Evolutionary conservation across 2,888 invertebrate species (phyloP).

Genomic region (Standfussiana lucernea): DNA sequence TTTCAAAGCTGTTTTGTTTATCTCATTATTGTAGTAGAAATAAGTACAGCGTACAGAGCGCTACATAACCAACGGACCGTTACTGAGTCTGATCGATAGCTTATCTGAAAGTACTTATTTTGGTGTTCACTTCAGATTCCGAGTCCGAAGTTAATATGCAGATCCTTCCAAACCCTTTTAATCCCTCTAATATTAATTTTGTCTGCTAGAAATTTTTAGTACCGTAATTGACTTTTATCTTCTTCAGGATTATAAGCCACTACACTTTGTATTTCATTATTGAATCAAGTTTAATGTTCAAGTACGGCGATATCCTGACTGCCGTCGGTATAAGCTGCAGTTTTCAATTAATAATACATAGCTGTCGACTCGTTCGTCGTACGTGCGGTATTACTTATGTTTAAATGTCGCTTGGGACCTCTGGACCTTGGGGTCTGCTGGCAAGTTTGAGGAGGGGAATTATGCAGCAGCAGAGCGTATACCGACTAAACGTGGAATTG

Average conservation of each 20-base stretch:
- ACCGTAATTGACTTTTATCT: not conserved
- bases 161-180: not conserved
- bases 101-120: not conserved
- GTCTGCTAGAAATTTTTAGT: not conserved
- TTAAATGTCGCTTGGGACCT: slow-evolving; percentile 49
- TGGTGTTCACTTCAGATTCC: not conserved
- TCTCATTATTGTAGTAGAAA: not conserved
- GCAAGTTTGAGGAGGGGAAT: slow-evolving; percentile 21
- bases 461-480: slow-evolving; percentile 23
- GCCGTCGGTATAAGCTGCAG: slow-evolving; percentile 18
- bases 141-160: not conserved
- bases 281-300: slow-evolving; percentile 29
- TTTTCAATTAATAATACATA: slow-evolving; percentile 50
- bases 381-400: slow-evolving; percentile 31
- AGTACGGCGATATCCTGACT: slow-evolving; percentile 23
- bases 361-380: slow-evolving; percentile 23
- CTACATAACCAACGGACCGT: not conserved
- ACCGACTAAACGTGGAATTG: not conserved
- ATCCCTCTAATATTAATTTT: not conserved
- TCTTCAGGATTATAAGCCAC: slow-evolving; percentile 4
- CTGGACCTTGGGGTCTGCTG: not conserved
- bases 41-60: no score
- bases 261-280: slow-evolving; percentile 7
- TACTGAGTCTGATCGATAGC: slow-evolving; percentile 1
- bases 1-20: slow-evolving; percentile 5